Base-by-base conservation (phyloP, 2,113 vertebrate genomes). In the Onychostoma macrolepis region DNA sequence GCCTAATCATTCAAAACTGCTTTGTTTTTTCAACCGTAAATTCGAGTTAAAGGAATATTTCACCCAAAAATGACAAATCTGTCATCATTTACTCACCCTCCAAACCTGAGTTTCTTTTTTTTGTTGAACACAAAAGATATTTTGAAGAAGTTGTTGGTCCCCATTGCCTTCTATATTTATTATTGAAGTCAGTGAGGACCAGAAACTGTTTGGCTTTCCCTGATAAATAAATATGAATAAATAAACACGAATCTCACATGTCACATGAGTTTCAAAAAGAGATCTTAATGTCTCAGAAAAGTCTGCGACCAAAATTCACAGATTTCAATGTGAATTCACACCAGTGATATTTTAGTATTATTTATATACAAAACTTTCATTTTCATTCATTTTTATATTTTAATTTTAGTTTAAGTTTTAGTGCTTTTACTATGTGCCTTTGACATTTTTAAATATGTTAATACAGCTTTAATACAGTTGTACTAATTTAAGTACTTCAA, bases 1-100 rank as follows among this genome's bases (percentile, higher is more conserved):
- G 65, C 24, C n/a, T 45, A 30, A 69, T 48, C 19, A 50, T 83
- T 71, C 43, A 67, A 84, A n/a, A 82, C 56, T 13, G 30, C 74
- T 58, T 80, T n/a, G 45, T 81, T 81, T 63, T 53, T 81, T n/a
- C 24, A 63, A 63, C 24, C 5, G 5, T 17, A 43, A 33, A 38
- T 12, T 45, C 13, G 7, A 45, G n/a, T 15, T 75, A 75, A 61
- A 61, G 56, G 56, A 2, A 61, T 10, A 61, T 24, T 61, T 61
- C 56, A n/a, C 8, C 24, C 56, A 58, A 58, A 58, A 24, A 58
- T 24, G 56, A 24, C 2, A 58, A 58, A 9, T 24, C 56, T 58
- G 21, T 3, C 21, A n/a, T 58, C 7, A 24, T 58, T 58, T 58
- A 24, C 53, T 11, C 11, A 48, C 13, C 48, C 48, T 50, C 48